phyloP scores from a whole-genome alignment of 2,797 vertebrate genomes.

The Lemur catta region DNA sequence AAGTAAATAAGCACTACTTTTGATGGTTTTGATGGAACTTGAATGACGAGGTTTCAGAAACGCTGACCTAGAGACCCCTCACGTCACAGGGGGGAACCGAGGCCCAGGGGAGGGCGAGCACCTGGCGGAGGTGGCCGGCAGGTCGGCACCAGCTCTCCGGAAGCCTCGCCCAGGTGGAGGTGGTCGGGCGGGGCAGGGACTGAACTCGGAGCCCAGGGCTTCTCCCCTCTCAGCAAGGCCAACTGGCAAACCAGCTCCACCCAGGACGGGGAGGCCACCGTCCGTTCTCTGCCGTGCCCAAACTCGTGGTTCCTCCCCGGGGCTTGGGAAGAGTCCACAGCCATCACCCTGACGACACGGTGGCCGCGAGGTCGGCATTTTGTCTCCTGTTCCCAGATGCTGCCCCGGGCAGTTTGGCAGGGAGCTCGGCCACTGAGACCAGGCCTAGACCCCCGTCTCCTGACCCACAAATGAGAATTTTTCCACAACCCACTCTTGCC shows the following conservation, averaged over 20 bases:
- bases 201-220: not conserved
- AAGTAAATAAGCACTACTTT: not conserved
- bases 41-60: not conserved
- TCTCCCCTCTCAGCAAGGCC: not conserved
- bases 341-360: accelerated
- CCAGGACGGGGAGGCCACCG: accelerated
- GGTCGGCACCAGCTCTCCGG: not conserved
- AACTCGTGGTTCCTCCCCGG: accelerated
- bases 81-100: not conserved
- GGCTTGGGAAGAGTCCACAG: not conserved
- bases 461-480: not conserved
- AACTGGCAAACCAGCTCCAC: accelerated
- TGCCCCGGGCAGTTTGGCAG: not conserved
- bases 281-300: too few species aligned
- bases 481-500: not conserved
- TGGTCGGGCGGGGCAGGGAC: not conserved
- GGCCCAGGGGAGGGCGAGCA: not conserved
- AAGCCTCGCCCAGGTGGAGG: not conserved
- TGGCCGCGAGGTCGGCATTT: accelerated
- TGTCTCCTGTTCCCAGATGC: accelerated
- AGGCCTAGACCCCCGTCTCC: not conserved
- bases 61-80: not conserved
- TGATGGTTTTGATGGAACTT: not conserved
- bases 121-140: too few species aligned
- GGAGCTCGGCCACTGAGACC: not conserved